Conservation (phyloP, 1,140 invertebrate species). For the Conus ventricosus region DNA sequence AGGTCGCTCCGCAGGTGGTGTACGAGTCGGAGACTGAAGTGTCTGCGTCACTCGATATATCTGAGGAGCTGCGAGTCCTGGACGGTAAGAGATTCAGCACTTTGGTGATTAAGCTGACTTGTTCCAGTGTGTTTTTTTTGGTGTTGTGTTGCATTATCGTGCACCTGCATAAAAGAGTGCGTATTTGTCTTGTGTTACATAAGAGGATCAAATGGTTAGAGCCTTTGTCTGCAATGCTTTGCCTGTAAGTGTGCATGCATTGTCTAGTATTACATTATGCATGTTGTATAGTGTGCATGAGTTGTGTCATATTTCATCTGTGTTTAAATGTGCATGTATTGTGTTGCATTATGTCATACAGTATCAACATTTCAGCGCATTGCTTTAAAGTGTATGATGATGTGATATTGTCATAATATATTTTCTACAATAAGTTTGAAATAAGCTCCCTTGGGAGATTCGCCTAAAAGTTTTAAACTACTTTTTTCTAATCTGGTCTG, state of each 20-base stretch:
- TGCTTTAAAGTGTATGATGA: too few relatives aligned
- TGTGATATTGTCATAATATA: too few relatives aligned
- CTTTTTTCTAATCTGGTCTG: too few relatives aligned
- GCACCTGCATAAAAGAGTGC: neutral
- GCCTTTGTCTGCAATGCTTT: neutral
- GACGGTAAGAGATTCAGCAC: slow-evolving; percentile 45
- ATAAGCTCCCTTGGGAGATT: too few relatives aligned
- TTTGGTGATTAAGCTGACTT: neutral
- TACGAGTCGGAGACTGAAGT: slow-evolving; percentile 60
- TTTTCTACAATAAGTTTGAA: too few relatives aligned
- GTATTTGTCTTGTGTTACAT: neutral
- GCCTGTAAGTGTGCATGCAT: neutral
- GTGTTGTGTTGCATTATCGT: neutral
- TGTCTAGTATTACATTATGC: too few relatives aligned
- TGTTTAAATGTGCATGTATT: too few relatives aligned
- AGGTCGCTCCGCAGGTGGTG: neutral
- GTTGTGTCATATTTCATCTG: too few relatives aligned
- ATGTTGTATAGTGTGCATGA: too few relatives aligned
- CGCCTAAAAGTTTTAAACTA: too few relatives aligned
- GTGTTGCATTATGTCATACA: too few relatives aligned
- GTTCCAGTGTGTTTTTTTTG: neutral
- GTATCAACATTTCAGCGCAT: too few relatives aligned
- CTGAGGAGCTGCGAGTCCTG: slow-evolving; percentile 60
- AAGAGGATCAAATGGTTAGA: neutral
- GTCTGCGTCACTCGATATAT: slow-evolving; percentile 63